These are phyloP conservation scores for Calliopsis andreniformis DNA, from an alignment of 1,140 invertebrate genomes.

Conservation along the genomic window DNA sequence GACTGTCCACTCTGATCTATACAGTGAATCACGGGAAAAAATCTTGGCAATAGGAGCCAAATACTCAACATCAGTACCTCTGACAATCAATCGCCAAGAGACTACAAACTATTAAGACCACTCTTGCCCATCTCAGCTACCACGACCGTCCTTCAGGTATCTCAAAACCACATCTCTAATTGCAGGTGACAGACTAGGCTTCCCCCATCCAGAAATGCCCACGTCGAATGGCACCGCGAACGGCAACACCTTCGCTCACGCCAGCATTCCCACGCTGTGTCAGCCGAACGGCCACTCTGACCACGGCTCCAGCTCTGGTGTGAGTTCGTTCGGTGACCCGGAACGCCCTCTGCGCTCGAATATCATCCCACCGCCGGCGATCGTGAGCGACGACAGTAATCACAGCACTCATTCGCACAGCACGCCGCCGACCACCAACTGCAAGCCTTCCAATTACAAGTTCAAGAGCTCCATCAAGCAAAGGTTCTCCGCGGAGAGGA, in stretches of 20 bases:
- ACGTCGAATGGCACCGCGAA: slow-evolving; percentile 77
- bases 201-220: slow-evolving; percentile 80
- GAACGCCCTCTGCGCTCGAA: slow-evolving; percentile 68
- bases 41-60: no score
- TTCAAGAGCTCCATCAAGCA: slow-evolving; percentile 97
- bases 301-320: slow-evolving; percentile 76
- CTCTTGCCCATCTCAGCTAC: no score
- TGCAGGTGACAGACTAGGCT: slow-evolving; percentile 82
- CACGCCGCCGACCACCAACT: slow-evolving; percentile 46
- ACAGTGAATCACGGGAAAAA: no score
- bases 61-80: no score
- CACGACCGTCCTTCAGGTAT: no score
- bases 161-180: neutral
- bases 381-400: slow-evolving; percentile 77
- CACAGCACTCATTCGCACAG: slow-evolving; percentile 76
- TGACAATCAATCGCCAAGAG: no score
- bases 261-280: slow-evolving; percentile 75
- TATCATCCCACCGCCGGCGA: slow-evolving; percentile 68
- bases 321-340: slow-evolving; percentile 75
- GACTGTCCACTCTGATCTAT: no score
- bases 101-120: no score
- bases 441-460: slow-evolving; percentile 87
- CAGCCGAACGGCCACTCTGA: slow-evolving; percentile 78
- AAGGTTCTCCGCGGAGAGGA: slow-evolving; percentile 85
- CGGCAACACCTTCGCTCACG: slow-evolving; percentile 74